Evolutionary conservation across 2,888 invertebrate genomes (phyloP), one percentile per base, ranked within the genome.

Genomic region (Trisateles emortualis): DNA sequence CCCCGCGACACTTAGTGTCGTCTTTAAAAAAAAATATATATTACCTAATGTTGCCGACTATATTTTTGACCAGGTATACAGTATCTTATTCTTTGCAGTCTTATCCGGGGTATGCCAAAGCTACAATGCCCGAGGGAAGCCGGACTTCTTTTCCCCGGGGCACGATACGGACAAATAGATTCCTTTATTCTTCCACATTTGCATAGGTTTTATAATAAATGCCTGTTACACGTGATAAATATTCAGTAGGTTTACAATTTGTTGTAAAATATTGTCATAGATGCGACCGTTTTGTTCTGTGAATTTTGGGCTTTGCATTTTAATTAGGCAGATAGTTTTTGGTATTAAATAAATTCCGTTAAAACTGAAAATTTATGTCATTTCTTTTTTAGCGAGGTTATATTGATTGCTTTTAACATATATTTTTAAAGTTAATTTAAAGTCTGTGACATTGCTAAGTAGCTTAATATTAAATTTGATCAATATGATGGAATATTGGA

Each of bases 181-280:
- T 67, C 67, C 70, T 59, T 64, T 69, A 65, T 65, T 65, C 63
- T 47, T 41, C 50, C 57, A 53, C 42, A 72, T 72, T 72, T 73
- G 68, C 71, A 72, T 73, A 68, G 71, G 73, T 68, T 65, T 65
- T 50, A 63, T 72, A 65, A 68, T 72, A 73, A 68, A 70, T 68
- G 63, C 66, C 52, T 48, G 44, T 54, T 50, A 72, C 69, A 59
- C 52, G 49, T 65, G 54, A 72, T 70, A 72, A 65, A 72, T 70
- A 72, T 72, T 70, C 72, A 72, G 69, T 39, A 60, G 57, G 36
- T 41, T 50, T 54, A 61, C 50, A 61, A 51, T 69, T 56, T 36
- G 36, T 10, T 52, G 29, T 41, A 30, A 52, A 35, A 46, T 46
- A 52, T 46, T 36, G 11, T 35, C n/a, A 24, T 10, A 14, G 17